Evolutionary conservation across 1,140 invertebrate species (phyloP), one percentile per base, ranked within the genome.

Genomic region (Atta colombica): DNA sequence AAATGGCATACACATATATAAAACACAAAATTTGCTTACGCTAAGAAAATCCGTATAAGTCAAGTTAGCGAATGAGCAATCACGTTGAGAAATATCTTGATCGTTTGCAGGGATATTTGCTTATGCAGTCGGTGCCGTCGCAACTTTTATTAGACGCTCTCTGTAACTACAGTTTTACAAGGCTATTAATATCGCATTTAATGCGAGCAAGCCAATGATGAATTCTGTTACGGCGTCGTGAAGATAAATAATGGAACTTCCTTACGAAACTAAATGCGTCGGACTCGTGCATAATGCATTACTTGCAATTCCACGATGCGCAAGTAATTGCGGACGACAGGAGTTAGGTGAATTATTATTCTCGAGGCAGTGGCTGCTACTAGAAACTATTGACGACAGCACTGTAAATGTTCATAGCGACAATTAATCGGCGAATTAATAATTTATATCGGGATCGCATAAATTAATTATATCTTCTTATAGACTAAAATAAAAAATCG

Each of bases 161-260:
- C 39, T 84, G 74, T 60, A 89, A 86, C 66, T 86, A 60, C 51
- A 86, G 72, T 61, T 80, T 39, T 55, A 77, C 60, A 18, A 53
- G 45, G 88, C 55, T 63, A 86, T 89, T 89, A 86, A 75, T 89
- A 86, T 86, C 75, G 68, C 55, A 60, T 89, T 85, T 60, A 55
- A 31, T 2, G 21, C 31, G 53, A 66, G 60, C 58, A 49, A 10
- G 31, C 58, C 74, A 60, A 68, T 84, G 87, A 77, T 53, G 87
- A 39, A 51, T 77, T 65, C 53, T 60, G 74, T 89, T 81, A 60
- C 75, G 39, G 18, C 35, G 53, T 39, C 61, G 87, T 49, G 72
- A 18, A 86, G 85, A 89, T 89, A 89, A 89, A 89, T 89, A 89
- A 89, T 89, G 78, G 87, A 89, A 89, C 88, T 75, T 89, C 55